Percentiles rank a stretch among this genome's conserved stretches.
phyloP scores from a whole-genome alignment of 92 coral and sea anemone species.

The Porites lobata region DNA sequence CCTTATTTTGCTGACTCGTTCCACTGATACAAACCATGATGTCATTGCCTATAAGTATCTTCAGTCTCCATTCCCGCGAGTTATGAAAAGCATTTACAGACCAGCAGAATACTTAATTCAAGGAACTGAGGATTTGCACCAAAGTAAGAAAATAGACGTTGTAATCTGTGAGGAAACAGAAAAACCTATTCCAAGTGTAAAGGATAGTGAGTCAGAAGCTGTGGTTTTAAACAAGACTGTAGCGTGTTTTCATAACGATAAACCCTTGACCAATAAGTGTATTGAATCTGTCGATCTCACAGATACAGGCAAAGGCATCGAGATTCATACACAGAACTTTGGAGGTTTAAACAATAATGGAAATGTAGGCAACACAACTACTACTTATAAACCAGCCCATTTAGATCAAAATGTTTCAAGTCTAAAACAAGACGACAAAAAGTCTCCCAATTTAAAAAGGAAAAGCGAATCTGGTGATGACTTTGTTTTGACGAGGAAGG shows the following conservation, averaged over 20 bases:
- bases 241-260: background rate
- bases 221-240: background rate
- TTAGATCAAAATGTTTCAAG: background rate
- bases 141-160: background rate
- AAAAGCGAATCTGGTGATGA: background rate
- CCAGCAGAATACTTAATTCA: background rate
- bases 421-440: background rate
- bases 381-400: background rate
- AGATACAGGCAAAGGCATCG: too few relatives aligned
- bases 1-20: conserved; percentile 25
- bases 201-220: background rate
- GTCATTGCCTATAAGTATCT: conserved; percentile 22
- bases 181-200: background rate
- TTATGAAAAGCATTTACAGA: conserved; percentile 11
- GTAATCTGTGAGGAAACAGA: background rate
- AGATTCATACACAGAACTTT: background rate
- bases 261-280: background rate
- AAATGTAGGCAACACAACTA: background rate
- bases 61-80: conserved; percentile 46
- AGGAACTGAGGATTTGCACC: background rate
- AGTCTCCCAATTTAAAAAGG: background rate
- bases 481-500: background rate
- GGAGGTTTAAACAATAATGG: background rate
- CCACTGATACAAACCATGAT: background rate
- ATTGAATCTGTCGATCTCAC: background rate